Percentiles rank a stretch among this genome's conserved stretches.
Evolutionary conservation across 2,888 invertebrate species (phyloP).

Genomic region (Galeopsomyia nigrocyanea): DNA sequence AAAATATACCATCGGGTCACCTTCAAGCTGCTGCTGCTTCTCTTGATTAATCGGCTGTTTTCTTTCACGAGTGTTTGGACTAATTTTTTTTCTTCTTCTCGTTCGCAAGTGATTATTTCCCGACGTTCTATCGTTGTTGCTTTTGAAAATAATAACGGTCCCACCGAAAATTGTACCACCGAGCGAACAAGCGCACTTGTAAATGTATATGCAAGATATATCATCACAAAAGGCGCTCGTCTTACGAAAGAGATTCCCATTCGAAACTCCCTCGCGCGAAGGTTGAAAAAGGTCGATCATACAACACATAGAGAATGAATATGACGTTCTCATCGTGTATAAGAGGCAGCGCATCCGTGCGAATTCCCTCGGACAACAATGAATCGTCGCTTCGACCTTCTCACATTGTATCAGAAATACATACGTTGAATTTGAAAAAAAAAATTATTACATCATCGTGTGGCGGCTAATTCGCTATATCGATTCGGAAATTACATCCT

Average conservation of each 20-base stretch:
- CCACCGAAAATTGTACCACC: too few relatives aligned
- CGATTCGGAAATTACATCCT: conserved; percentile 1
- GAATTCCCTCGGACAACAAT: conserved; percentile 30
- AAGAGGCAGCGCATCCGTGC: conserved; percentile 29
- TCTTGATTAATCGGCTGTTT: conserved; percentile 28
- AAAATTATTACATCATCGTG: background rate
- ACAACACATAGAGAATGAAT: conserved; percentile 25
- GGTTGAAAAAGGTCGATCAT: conserved; percentile 28
- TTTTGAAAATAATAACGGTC: too few relatives aligned
- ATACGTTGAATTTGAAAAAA: background rate
- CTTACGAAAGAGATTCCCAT: conserved; percentile 18
- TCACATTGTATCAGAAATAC: conserved; percentile 5
- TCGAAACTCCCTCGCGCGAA: conserved; percentile 15
- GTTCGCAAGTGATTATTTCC: too few relatives aligned
- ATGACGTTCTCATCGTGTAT: conserved; percentile 32
- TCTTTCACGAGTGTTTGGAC: background rate
- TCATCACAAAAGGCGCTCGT: background rate
- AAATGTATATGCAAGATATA: background rate
- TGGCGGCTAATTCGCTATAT: background rate
- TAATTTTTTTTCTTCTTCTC: too few relatives aligned
- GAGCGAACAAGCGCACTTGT: background rate
- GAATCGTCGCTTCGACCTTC: conserved; percentile 24
- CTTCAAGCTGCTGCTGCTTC: background rate
- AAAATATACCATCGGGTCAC: conserved; percentile 2
- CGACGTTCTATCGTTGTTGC: background rate